Evolutionary conservation across 2,797 vertebrate species (phyloP), one percentile per base, ranked within the genome.

Genomic region (Hafferia zeledoni): DNA sequence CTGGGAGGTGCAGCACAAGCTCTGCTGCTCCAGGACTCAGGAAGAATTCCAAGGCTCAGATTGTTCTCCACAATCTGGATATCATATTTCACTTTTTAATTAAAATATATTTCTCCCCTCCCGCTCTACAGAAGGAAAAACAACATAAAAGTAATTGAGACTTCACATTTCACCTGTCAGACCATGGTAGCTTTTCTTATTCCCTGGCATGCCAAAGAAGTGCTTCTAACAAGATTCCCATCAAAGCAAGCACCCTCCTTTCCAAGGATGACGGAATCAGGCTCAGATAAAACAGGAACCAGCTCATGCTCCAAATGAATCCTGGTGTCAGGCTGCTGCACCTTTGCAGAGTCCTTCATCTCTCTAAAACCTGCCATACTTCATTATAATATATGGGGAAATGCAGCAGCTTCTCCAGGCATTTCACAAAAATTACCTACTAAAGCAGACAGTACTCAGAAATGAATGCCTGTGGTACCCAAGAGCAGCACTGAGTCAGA

Each of bases 91-190:
- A 84, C 52, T 91, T 93, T 92, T 93, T 95, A 95, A 96, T 97
- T 95, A 96, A 95, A 96, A 96, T 88, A 35, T 92, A 91, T 91
- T 96, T 96, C 91, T 90, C 89, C 89, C 27, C 57, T 89, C 72
- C 59, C 2, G 2, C 91, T 81, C 91, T 46, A 61, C 76, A 76
- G 86, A 96, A 86, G 69, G 72, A 69, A 93, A 96, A 95, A 83
- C 94, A 96, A 94, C 96, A 94, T 95, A 92, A 96, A 96, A 97
- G 91, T 91, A 97, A 96, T 95, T 88, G 91, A 96, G 94, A 91
- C 90, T 94, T 97, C 93, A 87, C 81, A 55, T 96, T 95, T 96
- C 95, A 90, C 55, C 1, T 83, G 91, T 97, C 96, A 96, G 52
- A 76, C 75, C 82, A 35, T 67, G 91, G 86, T 87, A 59, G 91